Conservation (phyloP, 1,140 invertebrate species). For the Magallana angulata region DNA sequence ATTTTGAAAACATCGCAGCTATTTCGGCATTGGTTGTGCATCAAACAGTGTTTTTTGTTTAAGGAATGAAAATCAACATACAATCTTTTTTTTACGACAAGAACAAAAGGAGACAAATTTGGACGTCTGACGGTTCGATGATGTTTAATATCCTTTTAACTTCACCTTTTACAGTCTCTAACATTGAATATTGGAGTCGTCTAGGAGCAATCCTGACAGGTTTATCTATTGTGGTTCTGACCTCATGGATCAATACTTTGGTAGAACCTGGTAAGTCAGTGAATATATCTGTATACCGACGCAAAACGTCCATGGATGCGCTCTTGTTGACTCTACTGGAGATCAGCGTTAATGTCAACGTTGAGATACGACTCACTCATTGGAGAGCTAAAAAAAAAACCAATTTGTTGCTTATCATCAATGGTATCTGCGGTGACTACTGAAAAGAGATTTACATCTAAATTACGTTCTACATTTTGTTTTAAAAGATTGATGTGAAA, state of each 20-base stretch:
- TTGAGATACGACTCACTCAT: neutral
- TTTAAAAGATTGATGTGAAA: constrained; percentile 57
- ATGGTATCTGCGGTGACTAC: constrained; percentile 33
- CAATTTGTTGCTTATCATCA: neutral
- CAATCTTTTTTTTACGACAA: constrained; percentile 77
- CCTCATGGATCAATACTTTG: constrained; percentile 32
- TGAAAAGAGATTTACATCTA: neutral
- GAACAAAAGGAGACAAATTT: constrained; percentile 62
- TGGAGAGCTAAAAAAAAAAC: neutral
- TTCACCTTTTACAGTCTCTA: constrained; percentile 44
- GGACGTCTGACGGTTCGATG: constrained; percentile 65
- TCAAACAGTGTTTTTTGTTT: constrained; percentile 61
- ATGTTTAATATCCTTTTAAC: constrained; percentile 60
- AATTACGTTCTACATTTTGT: constrained; percentile 2
- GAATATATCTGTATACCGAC: neutral
- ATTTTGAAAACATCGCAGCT: constrained; percentile 60
- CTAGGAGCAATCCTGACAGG: constrained; percentile 20
- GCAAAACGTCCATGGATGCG: neutral
- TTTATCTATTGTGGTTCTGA: constrained; percentile 29
- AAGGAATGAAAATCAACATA: constrained; percentile 80
- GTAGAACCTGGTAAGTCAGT: constrained; percentile 43
- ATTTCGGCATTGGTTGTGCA: constrained; percentile 66
- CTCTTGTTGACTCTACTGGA: constrained; percentile 20
- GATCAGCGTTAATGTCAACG: constrained; percentile 28
- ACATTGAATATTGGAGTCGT: constrained; percentile 42